phyloP scores from a whole-genome alignment of 2,888 invertebrate genomes.

The Reticulitermes lucifugus region DNA sequence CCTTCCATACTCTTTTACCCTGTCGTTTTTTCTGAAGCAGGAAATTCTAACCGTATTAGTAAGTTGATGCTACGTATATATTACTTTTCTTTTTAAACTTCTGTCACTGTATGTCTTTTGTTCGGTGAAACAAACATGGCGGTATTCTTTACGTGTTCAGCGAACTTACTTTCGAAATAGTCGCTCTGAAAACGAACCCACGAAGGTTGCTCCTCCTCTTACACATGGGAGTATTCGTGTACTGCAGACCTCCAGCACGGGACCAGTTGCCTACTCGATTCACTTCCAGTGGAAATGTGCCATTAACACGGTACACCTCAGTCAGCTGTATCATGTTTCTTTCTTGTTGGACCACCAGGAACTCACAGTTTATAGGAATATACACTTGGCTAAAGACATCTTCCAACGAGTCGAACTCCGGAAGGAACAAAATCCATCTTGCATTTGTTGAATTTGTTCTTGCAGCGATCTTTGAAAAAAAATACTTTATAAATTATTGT shows the following conservation, averaged over 20 bases:
- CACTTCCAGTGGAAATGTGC: background rate
- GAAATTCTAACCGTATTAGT: too few species aligned
- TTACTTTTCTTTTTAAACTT: background rate
- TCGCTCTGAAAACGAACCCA: background rate
- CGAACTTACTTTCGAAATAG: background rate
- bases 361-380: conserved; percentile 4
- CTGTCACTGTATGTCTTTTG: background rate
- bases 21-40: too few species aligned
- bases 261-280: background rate
- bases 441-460: background rate
- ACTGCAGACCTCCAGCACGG: background rate
- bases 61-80: too few species aligned
- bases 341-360: background rate
- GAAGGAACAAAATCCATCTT: background rate
- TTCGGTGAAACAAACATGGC: too few species aligned
- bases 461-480: background rate
- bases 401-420: background rate
- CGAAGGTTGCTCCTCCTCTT: background rate
- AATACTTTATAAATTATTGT: too few species aligned
- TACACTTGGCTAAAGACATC: background rate
- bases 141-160: background rate
- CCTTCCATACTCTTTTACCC: too few species aligned
- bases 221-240: background rate
- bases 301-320: background rate
- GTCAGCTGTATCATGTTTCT: background rate